Evolutionary conservation across 2,113 vertebrate species (phyloP).

Genomic region (human): GRCh38 chr2:228688501-228689000

Average conservation of each 20-base stretch:
- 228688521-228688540: background rate
- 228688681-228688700: background rate
- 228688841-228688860: background rate
- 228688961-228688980: background rate
- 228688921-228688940: background rate
- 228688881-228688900: background rate
- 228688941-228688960: background rate
- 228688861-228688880: background rate
- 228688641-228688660: background rate
- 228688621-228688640: fast-evolving
- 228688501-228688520: background rate
- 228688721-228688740: too few species aligned
- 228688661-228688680: background rate
- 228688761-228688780: background rate
- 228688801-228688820: background rate
- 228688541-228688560: background rate
- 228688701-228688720: fast-evolving
- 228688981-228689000: background rate
- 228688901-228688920: fast-evolving
- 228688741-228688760: fast-evolving
- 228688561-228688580: background rate
- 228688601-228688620: background rate
- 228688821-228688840: background rate
- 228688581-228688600: background rate
- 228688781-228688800: background rate